Conservation (phyloP, 2,888 invertebrate genomes). For the Glaucopsyche alexis region DNA sequence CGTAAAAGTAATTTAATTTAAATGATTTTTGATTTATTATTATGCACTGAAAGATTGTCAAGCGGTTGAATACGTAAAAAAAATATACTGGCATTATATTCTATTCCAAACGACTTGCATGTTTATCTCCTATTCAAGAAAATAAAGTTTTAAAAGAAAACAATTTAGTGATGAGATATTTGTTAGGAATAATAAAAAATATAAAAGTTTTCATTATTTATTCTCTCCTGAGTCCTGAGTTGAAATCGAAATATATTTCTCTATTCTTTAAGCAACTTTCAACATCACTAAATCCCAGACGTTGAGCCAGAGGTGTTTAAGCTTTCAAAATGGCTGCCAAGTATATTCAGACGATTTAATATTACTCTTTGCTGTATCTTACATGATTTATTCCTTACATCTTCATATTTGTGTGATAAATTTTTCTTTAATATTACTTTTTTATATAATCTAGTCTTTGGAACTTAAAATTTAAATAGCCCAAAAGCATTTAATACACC, state of each 20-base stretch:
- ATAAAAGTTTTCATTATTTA: constrained; percentile 15
- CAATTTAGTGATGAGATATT: not conserved
- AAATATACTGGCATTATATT: not conserved
- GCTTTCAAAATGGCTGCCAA: constrained; percentile 14
- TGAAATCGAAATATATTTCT: constrained; percentile 24
- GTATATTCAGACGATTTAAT: constrained; percentile 18
- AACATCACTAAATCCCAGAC: constrained; percentile 18
- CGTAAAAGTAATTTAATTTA: too few species aligned
- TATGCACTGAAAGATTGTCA: too few species aligned
- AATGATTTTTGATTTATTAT: too few species aligned
- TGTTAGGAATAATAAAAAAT: constrained; percentile 1
- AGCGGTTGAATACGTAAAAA: too few species aligned
- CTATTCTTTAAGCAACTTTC: constrained; percentile 17
- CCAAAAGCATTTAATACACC: not conserved
- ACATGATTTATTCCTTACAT: not conserved
- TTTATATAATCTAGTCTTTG: not conserved
- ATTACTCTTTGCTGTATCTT: constrained; percentile 18
- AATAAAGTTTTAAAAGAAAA: not conserved
- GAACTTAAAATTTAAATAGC: not conserved
- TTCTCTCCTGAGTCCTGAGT: constrained; percentile 9
- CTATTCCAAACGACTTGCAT: not conserved
- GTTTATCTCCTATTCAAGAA: not conserved
- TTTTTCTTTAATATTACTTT: not conserved
- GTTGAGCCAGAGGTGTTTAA: constrained; percentile 16
- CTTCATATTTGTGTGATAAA: not conserved